These are phyloP conservation scores for Limnodromus scolopaceus DNA, from an alignment of 2,797 vertebrate genomes.

Conservation along the genomic window DNA sequence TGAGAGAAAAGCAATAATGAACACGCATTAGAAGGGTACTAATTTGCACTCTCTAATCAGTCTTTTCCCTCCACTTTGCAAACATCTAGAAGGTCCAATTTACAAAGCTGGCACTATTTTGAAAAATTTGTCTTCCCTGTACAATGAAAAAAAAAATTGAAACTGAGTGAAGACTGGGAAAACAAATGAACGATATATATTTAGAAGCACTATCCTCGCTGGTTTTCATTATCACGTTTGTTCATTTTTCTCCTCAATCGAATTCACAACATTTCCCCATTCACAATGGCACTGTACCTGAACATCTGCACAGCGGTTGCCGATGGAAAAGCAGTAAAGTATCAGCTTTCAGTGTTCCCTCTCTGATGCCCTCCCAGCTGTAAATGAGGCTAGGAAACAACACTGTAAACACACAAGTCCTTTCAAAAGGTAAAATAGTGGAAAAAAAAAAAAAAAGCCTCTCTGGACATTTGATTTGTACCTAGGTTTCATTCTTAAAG, in stretches of 20 bases:
- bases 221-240: constrained; percentile 5
- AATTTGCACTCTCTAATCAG: background rate
- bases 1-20: background rate
- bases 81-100: background rate
- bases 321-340: background rate
- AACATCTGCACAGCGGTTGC: background rate
- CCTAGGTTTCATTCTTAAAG: background rate
- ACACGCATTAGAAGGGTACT: background rate
- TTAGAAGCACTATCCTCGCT: background rate
- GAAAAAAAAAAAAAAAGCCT: background rate
- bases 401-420: background rate
- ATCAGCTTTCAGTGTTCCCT: constrained; percentile 13
- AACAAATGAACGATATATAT: background rate
- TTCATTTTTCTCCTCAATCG: constrained; percentile 29
- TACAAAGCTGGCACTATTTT: background rate
- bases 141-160: background rate
- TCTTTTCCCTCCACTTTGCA: background rate
- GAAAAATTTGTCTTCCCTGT: background rate
- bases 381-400: constrained; percentile 41
- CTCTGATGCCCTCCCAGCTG: constrained; percentile 29
- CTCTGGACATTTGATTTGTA: constrained; percentile 26
- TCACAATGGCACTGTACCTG: background rate
- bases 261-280: constrained; percentile 6
- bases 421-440: background rate
- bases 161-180: background rate